Conservation (phyloP, 2,888 invertebrate genomes). For the Chironomus tentans region DNA sequence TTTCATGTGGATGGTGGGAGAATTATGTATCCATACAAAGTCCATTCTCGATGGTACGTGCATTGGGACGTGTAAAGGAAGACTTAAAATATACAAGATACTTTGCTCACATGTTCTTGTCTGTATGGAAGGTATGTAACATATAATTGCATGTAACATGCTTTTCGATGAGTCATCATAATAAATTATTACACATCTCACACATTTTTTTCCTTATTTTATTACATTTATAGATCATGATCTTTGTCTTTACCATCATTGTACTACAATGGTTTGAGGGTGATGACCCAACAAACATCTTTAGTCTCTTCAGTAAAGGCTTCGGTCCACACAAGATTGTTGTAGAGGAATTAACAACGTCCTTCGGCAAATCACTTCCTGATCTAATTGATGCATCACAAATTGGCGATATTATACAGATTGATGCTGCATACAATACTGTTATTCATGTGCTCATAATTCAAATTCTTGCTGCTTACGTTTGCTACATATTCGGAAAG, state of each 20-base stretch:
- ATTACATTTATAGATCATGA: constrained; percentile 31
- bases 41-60: constrained; percentile 60
- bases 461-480: constrained; percentile 72
- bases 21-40: constrained; percentile 87
- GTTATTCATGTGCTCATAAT: constrained; percentile 68
- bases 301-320: constrained; percentile 61
- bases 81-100: constrained; percentile 72
- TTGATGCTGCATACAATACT: constrained; percentile 60
- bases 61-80: constrained; percentile 67
- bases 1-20: constrained; percentile 97
- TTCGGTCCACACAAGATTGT: constrained; percentile 72
- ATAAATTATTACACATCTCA: neutral
- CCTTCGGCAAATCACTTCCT: constrained; percentile 45
- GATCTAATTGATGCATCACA: constrained; percentile 68
- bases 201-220: neutral
- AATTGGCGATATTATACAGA: constrained; percentile 57
- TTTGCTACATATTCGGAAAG: constrained; percentile 89
- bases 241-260: constrained; percentile 67
- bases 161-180: neutral
- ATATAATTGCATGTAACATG: neutral
- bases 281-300: constrained; percentile 67
- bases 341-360: constrained; percentile 52
- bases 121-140: constrained; percentile 73
- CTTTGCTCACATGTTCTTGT: constrained; percentile 82
- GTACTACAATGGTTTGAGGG: constrained; percentile 65